phyloP scores from a whole-genome alignment of 1,140 invertebrate species.

The Dysdera silvatica region DNA sequence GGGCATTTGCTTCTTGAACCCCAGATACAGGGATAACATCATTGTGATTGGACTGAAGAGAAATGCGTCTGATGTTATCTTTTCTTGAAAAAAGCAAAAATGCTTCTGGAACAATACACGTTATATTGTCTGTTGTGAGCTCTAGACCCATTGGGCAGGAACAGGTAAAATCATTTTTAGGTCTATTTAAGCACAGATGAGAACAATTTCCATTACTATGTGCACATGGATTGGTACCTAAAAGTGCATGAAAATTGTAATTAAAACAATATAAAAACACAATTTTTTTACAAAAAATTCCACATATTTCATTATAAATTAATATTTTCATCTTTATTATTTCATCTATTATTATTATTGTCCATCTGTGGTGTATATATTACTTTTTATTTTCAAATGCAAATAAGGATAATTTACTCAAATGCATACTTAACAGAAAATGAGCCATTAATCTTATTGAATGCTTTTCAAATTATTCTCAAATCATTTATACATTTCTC shows the following conservation, averaged over 20 bases:
- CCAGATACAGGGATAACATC: constrained; percentile 69
- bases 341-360: too few relatives aligned
- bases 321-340: too few relatives aligned
- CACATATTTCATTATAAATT: too few relatives aligned
- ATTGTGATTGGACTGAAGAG: constrained; percentile 69
- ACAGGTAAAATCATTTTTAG: constrained; percentile 64
- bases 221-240: constrained; percentile 60
- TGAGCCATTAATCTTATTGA: too few relatives aligned
- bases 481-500: too few relatives aligned
- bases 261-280: too few relatives aligned
- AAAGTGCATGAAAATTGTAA: not conserved
- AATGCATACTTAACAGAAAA: too few relatives aligned
- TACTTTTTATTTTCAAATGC: too few relatives aligned
- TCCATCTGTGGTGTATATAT: too few relatives aligned
- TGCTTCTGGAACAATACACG: constrained; percentile 85
- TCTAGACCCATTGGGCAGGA: constrained; percentile 83
- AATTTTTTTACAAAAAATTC: too few relatives aligned
- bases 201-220: constrained; percentile 70
- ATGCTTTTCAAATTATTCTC: too few relatives aligned
- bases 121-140: constrained; percentile 73
- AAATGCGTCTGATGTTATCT: constrained; percentile 73
- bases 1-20: constrained; percentile 66
- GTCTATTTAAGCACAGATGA: constrained; percentile 74
- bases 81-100: constrained; percentile 78
- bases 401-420: too few relatives aligned